Conservation (phyloP, 2,797 vertebrate genomes). For the Urophycis tenuis region DNA sequence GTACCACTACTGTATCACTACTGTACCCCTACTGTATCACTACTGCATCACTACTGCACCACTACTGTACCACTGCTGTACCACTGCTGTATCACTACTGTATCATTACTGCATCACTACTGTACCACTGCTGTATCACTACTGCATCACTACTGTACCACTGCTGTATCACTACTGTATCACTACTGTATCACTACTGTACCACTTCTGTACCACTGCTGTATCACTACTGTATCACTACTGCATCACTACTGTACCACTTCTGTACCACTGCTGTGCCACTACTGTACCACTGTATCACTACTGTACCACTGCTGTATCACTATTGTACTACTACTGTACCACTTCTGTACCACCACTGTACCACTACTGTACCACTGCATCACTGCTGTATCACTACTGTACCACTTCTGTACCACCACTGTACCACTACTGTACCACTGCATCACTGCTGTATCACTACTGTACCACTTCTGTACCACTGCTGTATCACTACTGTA, state of each 20-base stretch:
- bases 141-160: no score
- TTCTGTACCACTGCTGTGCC: no score
- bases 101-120: background rate
- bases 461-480: background rate
- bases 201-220: no score
- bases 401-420: no score
- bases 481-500: background rate
- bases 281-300: background rate
- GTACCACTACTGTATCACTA: background rate
- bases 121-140: background rate
- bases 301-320: background rate
- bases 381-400: background rate
- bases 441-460: background rate
- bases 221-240: background rate
- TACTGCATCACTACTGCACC: background rate
- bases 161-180: background rate
- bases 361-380: background rate
- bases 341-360: no score
- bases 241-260: background rate
- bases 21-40: no score
- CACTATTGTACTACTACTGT: no score
- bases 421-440: background rate
- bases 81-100: background rate
- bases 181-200: background rate
- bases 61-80: background rate